phyloP scores from a whole-genome alignment of 2,888 invertebrate species.

The Tyria jacobaeae region DNA sequence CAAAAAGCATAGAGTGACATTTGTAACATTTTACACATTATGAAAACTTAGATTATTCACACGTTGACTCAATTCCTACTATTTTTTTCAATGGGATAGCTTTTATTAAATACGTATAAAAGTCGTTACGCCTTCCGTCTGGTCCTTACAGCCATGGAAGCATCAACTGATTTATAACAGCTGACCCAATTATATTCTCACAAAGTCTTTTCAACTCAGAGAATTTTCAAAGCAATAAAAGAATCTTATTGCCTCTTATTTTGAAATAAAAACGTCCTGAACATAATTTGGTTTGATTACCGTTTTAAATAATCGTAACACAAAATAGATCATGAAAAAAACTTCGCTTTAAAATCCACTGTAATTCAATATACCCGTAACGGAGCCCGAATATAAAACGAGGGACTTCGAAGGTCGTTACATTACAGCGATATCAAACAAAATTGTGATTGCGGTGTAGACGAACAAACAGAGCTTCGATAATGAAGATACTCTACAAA shows the following conservation, averaged over 20 bases:
- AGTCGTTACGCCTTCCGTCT: not conserved
- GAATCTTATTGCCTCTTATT: constrained; percentile 19
- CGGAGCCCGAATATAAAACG: constrained; percentile 38
- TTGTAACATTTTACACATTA: too few relatives aligned
- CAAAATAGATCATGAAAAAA: constrained; percentile 39
- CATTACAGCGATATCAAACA: constrained; percentile 48
- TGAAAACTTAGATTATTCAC: too few relatives aligned
- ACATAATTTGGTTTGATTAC: constrained; percentile 42
- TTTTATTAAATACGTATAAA: too few relatives aligned
- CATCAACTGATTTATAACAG: constrained; percentile 11
- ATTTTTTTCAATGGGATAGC: too few relatives aligned
- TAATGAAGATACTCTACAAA: constrained; percentile 63
- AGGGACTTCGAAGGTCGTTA: constrained; percentile 33
- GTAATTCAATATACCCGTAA: constrained; percentile 50
- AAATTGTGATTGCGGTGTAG: constrained; percentile 46
- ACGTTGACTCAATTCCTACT: too few relatives aligned
- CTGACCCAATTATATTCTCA: constrained; percentile 13
- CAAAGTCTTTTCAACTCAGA: constrained; percentile 10
- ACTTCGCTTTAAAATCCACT: constrained; percentile 42
- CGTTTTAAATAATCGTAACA: constrained; percentile 39
- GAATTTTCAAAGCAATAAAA: constrained; percentile 28
- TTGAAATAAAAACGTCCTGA: constrained; percentile 23
- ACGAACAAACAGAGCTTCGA: constrained; percentile 50
- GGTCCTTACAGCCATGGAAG: not conserved
- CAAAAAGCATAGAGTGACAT: too few relatives aligned